Conservation (phyloP, 2,113 vertebrate species). For the Tetrao urogallus region DNA sequence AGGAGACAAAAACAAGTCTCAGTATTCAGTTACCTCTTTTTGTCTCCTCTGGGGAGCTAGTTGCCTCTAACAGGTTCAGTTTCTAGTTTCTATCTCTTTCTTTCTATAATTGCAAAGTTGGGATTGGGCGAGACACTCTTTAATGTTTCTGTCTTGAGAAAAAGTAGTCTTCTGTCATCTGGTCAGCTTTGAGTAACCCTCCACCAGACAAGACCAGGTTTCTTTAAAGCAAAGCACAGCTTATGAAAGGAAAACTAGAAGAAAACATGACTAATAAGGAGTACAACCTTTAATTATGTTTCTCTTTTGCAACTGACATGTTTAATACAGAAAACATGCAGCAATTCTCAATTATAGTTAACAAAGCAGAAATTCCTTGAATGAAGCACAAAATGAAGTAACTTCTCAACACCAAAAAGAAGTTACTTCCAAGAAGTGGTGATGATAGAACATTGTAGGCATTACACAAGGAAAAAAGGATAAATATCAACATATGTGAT, state of each 20-base stretch:
- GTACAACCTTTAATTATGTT: background rate
- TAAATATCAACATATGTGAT: background rate
- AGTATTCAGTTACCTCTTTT: background rate
- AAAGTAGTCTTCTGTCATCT: constrained; percentile 4
- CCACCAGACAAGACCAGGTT: background rate
- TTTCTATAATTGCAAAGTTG: background rate
- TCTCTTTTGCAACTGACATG: background rate
- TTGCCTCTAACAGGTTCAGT: background rate
- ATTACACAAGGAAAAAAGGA: background rate
- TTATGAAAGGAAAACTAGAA: background rate
- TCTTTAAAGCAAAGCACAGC: background rate
- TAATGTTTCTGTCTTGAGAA: background rate
- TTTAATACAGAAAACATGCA: background rate
- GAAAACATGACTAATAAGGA: background rate
- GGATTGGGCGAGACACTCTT: background rate
- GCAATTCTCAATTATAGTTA: background rate
- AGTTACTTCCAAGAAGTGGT: background rate
- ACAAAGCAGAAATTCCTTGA: background rate
- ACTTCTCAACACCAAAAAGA: background rate
- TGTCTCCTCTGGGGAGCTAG: background rate
- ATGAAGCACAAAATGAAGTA: background rate
- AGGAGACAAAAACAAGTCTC: background rate
- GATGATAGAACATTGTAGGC: background rate
- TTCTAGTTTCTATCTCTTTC: background rate
- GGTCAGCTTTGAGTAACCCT: background rate